Conservation (phyloP, 1,140 invertebrate genomes). For the Antheraea mylitta region DNA sequence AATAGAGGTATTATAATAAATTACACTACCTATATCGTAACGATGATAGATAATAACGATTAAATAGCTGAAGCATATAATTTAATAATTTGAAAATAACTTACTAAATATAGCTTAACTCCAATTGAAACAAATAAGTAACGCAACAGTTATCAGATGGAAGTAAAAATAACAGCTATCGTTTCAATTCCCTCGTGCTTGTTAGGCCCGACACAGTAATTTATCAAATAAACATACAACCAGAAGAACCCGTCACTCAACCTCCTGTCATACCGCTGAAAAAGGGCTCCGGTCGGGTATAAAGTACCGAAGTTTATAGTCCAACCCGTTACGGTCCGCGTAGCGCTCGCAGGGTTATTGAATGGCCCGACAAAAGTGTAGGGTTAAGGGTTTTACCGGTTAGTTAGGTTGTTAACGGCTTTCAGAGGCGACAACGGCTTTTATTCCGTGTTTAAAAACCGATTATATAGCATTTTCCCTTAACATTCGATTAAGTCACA, state of each 20-base stretch:
- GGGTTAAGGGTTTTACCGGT: not conserved
- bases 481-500: not conserved
- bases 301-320: slow-evolving; percentile 1
- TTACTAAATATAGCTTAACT: no score
- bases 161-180: slow-evolving; percentile 13
- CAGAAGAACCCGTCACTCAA: not conserved
- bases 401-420: not conserved
- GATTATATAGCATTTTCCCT: not conserved
- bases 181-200: not conserved
- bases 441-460: no score
- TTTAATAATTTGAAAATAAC: no score
- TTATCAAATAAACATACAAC: slow-evolving; percentile 3
- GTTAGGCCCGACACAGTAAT: not conserved
- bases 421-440: not conserved
- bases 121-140: not conserved
- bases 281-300: not conserved
- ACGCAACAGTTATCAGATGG: not conserved
- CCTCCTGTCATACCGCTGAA: slow-evolving; percentile 1
- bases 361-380: slow-evolving; percentile 1
- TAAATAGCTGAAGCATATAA: no score
- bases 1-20: no score
- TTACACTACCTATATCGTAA: no score
- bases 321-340: not conserved
- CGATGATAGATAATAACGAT: no score
- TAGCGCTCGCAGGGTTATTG: not conserved